Base-by-base conservation (phyloP, 2,797 vertebrate species). In the Pogoniulus pusillus region DNA sequence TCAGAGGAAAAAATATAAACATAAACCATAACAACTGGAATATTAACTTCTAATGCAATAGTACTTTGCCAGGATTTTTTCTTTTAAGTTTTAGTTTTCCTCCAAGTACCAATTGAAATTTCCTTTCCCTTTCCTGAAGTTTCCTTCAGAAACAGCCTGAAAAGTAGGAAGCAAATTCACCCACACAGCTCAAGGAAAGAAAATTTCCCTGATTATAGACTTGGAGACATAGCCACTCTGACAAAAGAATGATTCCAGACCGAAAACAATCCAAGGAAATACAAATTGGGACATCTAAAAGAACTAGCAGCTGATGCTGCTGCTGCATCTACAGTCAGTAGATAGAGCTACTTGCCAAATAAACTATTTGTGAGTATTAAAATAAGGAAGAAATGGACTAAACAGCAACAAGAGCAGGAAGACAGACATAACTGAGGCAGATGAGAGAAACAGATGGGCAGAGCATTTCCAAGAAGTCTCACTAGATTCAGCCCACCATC, bases 361-460 rank as follows among this genome's bases (percentile, higher is more conserved):
- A 92, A 82, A 16, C 12, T 1, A 34, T 64, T 55, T 0, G 1
- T 66, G 32, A 20, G 35, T 62, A 32, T 41, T 71, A 60, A 88
- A 91, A 77, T 32, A 27, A 73, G 79, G 62, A 82, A 73, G 71
- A 85, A 79, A 86, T 29, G 65, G 83, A 76, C 32, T 91, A 82
- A 92, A 29, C 6, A 76, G 41, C 32, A 73, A 45, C 43, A 77
- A 54, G 37, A 88, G 60, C 17, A n/a, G n/a, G 73, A 88, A 87
- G 79, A 77, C 43, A 58, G 1, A 75, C 0, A 0, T 86, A 77
- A 11, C 54, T 55, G 68, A 86, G 58, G 58, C 90, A 93, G 62
- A 93, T 60, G 81, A 96, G 64, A 71, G 80, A 84, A 92, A 68
- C 71, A 93, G 88, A 90, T 79, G 75, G 86, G 81, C 41, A 94